phyloP scores from a whole-genome alignment of 1,140 invertebrate species.

The Eurytemora carolleeae region DNA sequence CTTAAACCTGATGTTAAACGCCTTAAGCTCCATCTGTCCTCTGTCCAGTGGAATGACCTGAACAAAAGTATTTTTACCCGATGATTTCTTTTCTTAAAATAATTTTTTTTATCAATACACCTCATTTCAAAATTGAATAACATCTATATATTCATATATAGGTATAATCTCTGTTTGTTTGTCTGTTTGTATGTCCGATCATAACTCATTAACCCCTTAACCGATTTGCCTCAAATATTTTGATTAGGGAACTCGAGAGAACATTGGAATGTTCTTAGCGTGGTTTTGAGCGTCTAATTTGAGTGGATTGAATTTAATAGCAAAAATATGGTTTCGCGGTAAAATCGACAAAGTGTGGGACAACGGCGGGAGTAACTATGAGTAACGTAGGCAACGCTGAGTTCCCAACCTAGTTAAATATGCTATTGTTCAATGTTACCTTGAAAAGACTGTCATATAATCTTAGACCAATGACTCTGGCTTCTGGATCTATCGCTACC shows the following conservation, averaged over 20 bases:
- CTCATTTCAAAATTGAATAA: neutral
- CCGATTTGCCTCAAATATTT: too few relatives aligned
- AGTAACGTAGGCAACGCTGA: conserved; percentile 6
- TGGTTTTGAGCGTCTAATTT: neutral
- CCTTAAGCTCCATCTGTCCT: conserved; percentile 64
- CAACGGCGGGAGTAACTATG: too few relatives aligned
- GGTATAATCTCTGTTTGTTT: too few relatives aligned
- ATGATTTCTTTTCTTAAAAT: neutral
- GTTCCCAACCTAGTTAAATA: conserved; percentile 51
- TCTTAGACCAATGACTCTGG: conserved; percentile 75
- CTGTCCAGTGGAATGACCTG: neutral
- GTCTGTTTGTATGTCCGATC: too few relatives aligned
- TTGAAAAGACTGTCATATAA: conserved; percentile 95
- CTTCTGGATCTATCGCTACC: conserved; percentile 78
- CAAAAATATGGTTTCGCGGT: neutral
- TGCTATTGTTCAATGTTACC: conserved; percentile 35
- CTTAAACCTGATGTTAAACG: conserved; percentile 68
- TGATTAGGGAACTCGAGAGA: too few relatives aligned
- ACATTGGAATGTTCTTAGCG: neutral
- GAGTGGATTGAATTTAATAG: too few relatives aligned
- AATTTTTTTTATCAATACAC: neutral
- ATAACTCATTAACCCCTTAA: too few relatives aligned
- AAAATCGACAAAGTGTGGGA: neutral
- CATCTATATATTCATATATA: neutral
- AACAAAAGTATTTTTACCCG: neutral